These are phyloP conservation scores for Drosophila kuntzei DNA, from an alignment of 2,888 invertebrate genomes.

Conservation along the genomic window DNA sequence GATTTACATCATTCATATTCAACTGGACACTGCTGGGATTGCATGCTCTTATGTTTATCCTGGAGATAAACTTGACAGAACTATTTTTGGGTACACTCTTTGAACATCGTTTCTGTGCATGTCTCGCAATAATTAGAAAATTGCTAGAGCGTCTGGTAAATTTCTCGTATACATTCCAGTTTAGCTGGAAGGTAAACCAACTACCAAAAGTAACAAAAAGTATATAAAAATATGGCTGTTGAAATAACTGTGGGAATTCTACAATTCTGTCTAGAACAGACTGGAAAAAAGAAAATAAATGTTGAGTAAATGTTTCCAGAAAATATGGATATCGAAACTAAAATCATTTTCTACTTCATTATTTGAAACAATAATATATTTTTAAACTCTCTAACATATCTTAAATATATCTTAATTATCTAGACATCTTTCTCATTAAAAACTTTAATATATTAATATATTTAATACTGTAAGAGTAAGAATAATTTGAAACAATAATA, in stretches of 20 bases:
- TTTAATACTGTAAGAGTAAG: too few relatives aligned
- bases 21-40: background rate
- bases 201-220: background rate
- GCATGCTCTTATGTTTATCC: background rate
- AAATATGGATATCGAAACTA: background rate
- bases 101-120: slow-evolving; percentile 5
- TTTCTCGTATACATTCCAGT: background rate
- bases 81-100: background rate
- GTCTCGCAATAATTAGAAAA: slow-evolving; percentile 6
- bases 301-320: too few relatives aligned
- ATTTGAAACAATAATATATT: too few relatives aligned
- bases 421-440: too few relatives aligned
- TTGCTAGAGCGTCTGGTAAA: background rate
- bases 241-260: background rate
- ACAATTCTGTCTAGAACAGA: background rate
- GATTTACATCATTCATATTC: slow-evolving; percentile 13
- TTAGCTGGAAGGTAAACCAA: background rate
- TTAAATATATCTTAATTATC: too few relatives aligned
- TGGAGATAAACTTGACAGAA: background rate
- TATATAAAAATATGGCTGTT: background rate
- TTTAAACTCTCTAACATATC: too few relatives aligned
- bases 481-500: too few relatives aligned
- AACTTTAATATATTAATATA: too few relatives aligned
- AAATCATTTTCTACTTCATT: too few relatives aligned
- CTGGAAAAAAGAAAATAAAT: background rate